Evolutionary conservation across 1,140 invertebrate species (phyloP).

Genomic region (Leucophenga varia): DNA sequence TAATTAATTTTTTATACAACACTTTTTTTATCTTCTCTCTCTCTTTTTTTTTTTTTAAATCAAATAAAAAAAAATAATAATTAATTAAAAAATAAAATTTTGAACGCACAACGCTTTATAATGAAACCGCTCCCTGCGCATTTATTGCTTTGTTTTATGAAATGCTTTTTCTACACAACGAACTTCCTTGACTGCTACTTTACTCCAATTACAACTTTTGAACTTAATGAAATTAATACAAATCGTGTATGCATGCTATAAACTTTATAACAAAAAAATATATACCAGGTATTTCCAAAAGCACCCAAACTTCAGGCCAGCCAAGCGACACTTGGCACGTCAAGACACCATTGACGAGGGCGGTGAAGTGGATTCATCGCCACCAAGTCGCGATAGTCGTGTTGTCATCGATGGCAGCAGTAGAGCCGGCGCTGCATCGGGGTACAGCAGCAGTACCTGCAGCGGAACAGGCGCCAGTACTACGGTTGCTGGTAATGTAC

Average conservation of each 20-base stretch:
- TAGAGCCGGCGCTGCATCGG: no score
- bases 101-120: no score
- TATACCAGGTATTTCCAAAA: conserved; percentile 72
- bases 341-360: conserved; percentile 85
- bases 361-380: conserved; percentile 61
- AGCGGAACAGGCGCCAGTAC: conserved; percentile 26
- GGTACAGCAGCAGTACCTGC: not conserved
- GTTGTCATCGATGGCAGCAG: conserved; percentile 45
- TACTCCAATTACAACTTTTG: no score
- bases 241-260: no score
- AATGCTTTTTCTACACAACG: no score
- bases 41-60: not conserved
- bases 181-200: no score
- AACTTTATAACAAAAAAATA: no score
- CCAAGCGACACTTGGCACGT: conserved; percentile 60
- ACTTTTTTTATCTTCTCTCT: not conserved
- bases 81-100: no score
- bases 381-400: conserved; percentile 42
- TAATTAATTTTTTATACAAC: not conserved
- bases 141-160: no score
- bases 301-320: conserved; percentile 69
- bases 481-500: not conserved
- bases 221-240: no score
- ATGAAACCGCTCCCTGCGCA: no score
- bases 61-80: no score